Evolutionary conservation across 2,113 vertebrate genomes (phyloP), one percentile per base, ranked within the genome.

Genomic region (Ophiodon elongatus): DNA sequence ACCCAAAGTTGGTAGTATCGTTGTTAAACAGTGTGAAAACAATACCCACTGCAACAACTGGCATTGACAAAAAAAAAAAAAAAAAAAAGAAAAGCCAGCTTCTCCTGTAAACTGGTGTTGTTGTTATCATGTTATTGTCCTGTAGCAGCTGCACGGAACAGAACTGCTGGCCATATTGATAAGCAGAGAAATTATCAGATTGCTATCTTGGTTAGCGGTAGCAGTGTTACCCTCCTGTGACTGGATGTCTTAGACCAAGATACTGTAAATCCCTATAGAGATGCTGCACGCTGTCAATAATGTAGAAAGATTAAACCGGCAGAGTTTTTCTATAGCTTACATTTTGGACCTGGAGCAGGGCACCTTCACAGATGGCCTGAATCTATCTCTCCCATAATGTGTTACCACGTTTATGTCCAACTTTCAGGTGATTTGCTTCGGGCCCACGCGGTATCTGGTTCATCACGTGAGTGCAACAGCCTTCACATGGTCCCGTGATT

Each of bases 401-500:
- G 65, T 45, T 5, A 5, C 14, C 65, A 11, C 37, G 33, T 39
- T 23, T 43, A 54, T 41, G 15, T 33, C 10, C 9, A 31, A 45
- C 27, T 23, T 25, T 14, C 8, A 39, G 39, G 13, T 13, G 37
- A 73, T 62, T 31, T 29, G 10, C 39, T 60, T 23, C 0, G 1
- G 13, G 47, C 29, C 62, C 29, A 25, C 39, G 1, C 57, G 70
- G 7, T 35, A 1, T 82, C 54, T 11, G 31, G 45, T 27, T 37
- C 9, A 69, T 79, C 76, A 69, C 45, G 82, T 79, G 70, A 84
- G 39, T 73, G 75, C 75, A 73, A 14, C 15, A 4, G 31, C 14
- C 63, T 54, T 68, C 17, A 33, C 21, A 5, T 73, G 6, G 27
- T 45, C 62, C 19, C 54, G 21, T 60, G 76, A 68, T 63, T 64